Conservation (phyloP, 2,888 invertebrate species). For the Xestoiulus laeticollis region DNA sequence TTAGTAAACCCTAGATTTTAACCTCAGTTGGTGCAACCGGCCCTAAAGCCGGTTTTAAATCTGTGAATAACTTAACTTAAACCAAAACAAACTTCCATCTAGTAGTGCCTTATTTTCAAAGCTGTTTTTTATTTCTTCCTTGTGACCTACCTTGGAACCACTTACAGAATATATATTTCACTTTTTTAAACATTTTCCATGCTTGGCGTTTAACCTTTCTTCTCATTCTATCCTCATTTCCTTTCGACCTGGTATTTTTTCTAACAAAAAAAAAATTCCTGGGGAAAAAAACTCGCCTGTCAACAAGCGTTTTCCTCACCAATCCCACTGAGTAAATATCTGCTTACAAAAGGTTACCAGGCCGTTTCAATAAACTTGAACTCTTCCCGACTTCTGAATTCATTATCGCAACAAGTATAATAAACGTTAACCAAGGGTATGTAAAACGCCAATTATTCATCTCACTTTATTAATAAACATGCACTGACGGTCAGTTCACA, state of each 20-base stretch:
- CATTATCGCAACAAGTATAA: slow-evolving; percentile 3
- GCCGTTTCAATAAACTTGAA: slow-evolving; percentile 33
- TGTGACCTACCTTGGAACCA: slow-evolving; percentile 1
- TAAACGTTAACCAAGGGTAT: neutral
- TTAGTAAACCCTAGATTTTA: too few species aligned
- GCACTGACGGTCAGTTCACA: neutral
- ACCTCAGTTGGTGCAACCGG: too few species aligned
- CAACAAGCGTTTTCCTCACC: slow-evolving; percentile 29
- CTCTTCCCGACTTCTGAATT: neutral
- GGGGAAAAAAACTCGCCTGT: neutral
- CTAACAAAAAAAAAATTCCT: slow-evolving; percentile 5
- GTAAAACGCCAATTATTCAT: neutral
- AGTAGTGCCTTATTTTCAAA: neutral
- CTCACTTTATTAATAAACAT: neutral
- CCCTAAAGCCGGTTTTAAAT: neutral
- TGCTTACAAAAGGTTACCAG: slow-evolving; percentile 11
- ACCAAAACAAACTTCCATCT: neutral
- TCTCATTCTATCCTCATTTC: slow-evolving; percentile 21
- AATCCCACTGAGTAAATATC: slow-evolving; percentile 15
- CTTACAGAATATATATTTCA: neutral
- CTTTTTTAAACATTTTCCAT: neutral
- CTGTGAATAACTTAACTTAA: neutral
- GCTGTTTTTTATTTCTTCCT: slow-evolving; percentile 15
- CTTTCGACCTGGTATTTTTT: slow-evolving; percentile 32
- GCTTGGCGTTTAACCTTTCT: neutral